Evolutionary conservation across 2,888 invertebrate species (phyloP), one percentile per base, ranked within the genome.

Genomic region (Nineta flava): DNA sequence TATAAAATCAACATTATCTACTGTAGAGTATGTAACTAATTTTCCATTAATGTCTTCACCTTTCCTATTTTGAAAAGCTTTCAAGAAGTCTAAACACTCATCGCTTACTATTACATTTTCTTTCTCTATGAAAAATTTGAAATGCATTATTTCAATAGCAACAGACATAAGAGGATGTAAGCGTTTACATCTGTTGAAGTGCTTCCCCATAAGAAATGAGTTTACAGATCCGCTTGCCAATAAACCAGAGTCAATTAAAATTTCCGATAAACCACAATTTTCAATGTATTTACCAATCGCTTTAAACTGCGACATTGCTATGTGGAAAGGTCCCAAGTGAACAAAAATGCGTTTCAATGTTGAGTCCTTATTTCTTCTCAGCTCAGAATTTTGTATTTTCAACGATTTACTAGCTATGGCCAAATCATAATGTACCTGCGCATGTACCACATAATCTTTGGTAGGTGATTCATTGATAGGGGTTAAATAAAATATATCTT

Each of bases 401-500:
- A 35, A 45, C 35, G 35, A 35, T 35, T 35, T 35, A 35, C 48
- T 55, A 34, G 55, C 53, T 38, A 55, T 54, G 13, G 52, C 51
- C 46, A 54, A 49, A 50, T 55, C 55, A 34, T 55, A 54, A 50
- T 43, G 46, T 35, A 55, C 55, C 42, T 54, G 46, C 13, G 46
- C 50, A 47, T 49, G 53, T 31, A 54, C 51, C 26, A 49, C 49
- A 13, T n/a, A 41, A 46, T 50, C 42, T 15, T 52, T 47, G 32
- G 55, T 54, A 19, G 55, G 53, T 44, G 55, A 52, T 41, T 48
- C 46, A 52, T 54, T 54, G 32, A 54, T 54, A 19, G 54, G 47
- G n/a, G 51, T 50, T 43, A 54, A 50, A 49, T 54, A 52, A 46
- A 32, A 52, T 21, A 46, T 13, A 46, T 48, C 44, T 49, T 52